Base-by-base conservation (phyloP, 92 coral and sea anemone species). In the Phenganax marumi region DNA sequence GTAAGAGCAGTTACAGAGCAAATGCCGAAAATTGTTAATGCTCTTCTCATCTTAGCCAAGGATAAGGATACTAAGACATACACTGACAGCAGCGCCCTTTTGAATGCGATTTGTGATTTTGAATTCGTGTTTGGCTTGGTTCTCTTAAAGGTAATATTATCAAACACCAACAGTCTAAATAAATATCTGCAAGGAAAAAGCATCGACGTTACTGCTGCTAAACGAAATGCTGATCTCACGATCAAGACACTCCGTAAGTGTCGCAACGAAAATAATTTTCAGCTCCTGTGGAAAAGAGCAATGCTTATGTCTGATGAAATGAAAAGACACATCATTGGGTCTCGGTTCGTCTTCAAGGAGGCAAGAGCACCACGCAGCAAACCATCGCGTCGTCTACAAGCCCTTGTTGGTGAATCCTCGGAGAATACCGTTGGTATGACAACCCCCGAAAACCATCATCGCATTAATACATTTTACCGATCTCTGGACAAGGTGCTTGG, bases 341-440 rank as follows among this genome's bases (percentile, higher is more conserved):
- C 77, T 61, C 33, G 73, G 46, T 81, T 81, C 73, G 68, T 75
- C 72, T 68, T 68, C 77, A 81, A 66, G 43, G 85, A 81, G 48
- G 85, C 70, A 65, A 81, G 49, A 77, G 79, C 74, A 66, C 77
- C 85, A 25, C 78, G 78, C 68, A 69, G 39, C 85, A 65, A 63
- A 49, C 84, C 84, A 68, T 80, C 76, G n/a, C 84, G 64, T 61
- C 76, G 84, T 16, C 84, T 82, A 48, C 85, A 82, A 77, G 69
- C 49, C 61, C 79, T 82, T 25, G 70, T 77, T 51, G 79, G 79
- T 16, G 85, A 82, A 43, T 76, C 85, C 5, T 43, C 76, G 52
- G 51, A 63, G 68, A 81, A 81, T 65, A 66, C 55, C 61, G 73
- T 52, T 65, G 43, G 52, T 43, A 64, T 68, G 57, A 73, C 56